Base-by-base conservation (phyloP, 2,113 vertebrate genomes). In the Amblyornis subalaris region DNA sequence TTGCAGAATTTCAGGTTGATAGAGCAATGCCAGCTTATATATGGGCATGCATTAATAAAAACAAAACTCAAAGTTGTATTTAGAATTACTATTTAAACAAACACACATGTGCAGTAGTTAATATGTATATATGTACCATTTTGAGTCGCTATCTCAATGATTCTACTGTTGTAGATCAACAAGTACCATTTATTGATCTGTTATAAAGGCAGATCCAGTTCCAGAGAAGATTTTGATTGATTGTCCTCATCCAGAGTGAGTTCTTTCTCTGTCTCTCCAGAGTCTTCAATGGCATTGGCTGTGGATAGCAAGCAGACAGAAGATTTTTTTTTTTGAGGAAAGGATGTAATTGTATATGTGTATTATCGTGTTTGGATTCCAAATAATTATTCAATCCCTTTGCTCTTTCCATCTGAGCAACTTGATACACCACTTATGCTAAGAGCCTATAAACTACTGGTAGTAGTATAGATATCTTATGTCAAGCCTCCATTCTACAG, bases 191-290 rank as follows among this genome's bases (percentile, higher is more conserved):
- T 95, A 93, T 94, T 94, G 89, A 93, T 96, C 26, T 79, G 71
- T 91, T 85, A 57, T 53, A 87, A 92, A 86, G 95, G 91, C 44
- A 72, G 36, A 26, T 88, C 38, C 96, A 53, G 86, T 95, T 96
- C 74, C 81, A 62, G 79, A 65, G 88, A 96, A 95, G 36, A 67
- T 90, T 94, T 93, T 97, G 95, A 95, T 96, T 94, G 89, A 92
- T 89, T 73, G 78, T 92, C 66, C 42, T 96, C 77, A 96, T 95
- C 89, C 81, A 83, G 67, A 89, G 66, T 64, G 40, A 95, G 83
- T 73, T 94, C 93, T 91, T 94, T 77, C 22, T 53, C 66, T 58
- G 62, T 75, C 16, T 61, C 42, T 96, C 33, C 33, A 48, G 77
- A 89, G 75, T 58, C 65, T 81, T 94, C 47, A 20, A 29, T 86